Evolutionary conservation across 1,140 invertebrate species (phyloP).

Genomic region (Dreissena rostriformis): DNA sequence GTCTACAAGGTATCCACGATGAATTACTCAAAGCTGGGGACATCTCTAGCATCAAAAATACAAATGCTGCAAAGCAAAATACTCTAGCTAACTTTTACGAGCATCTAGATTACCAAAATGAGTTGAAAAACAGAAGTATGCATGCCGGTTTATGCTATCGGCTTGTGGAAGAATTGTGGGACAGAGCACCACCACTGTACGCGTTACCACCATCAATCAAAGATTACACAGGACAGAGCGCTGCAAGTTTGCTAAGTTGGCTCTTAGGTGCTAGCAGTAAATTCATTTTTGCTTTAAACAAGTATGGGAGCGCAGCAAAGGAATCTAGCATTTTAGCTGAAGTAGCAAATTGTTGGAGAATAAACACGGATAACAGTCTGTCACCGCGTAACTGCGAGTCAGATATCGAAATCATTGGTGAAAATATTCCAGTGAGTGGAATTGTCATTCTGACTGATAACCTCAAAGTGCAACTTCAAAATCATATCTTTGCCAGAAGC

Average conservation of each 20-base stretch:
- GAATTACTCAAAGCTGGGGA: conserved; percentile 19
- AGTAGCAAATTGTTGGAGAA: conserved; percentile 7
- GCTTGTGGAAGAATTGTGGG: conserved; percentile 14
- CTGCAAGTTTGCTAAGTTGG: not conserved
- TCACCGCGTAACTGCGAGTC: not conserved
- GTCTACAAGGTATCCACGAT: not conserved
- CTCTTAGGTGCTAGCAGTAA: conserved; percentile 9
- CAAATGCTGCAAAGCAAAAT: conserved; percentile 2
- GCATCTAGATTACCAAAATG: conserved; percentile 9
- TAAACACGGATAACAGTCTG: conserved; percentile 18
- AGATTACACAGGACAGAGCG: conserved; percentile 1
- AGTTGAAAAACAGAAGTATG: conserved; percentile 6
- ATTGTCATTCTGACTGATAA: conserved; percentile 18
- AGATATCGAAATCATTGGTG: not conserved
- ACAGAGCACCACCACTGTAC: conserved; percentile 10
- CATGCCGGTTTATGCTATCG: conserved; percentile 10
- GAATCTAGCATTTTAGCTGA: conserved; percentile 7
- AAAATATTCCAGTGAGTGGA: conserved; percentile 20
- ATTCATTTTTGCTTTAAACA: conserved; percentile 23
- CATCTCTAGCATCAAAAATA: not conserved
- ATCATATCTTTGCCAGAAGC: conserved; percentile 14
- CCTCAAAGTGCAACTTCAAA: not conserved
- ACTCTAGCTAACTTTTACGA: not conserved
- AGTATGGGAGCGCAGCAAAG: not conserved
- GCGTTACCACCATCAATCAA: not conserved